A percentile compares a stretch with the other conserved stretches of the same genome.
phyloP scores from a whole-genome alignment of 2,113 vertebrate species.

The Ceyx cyanopectus region DNA sequence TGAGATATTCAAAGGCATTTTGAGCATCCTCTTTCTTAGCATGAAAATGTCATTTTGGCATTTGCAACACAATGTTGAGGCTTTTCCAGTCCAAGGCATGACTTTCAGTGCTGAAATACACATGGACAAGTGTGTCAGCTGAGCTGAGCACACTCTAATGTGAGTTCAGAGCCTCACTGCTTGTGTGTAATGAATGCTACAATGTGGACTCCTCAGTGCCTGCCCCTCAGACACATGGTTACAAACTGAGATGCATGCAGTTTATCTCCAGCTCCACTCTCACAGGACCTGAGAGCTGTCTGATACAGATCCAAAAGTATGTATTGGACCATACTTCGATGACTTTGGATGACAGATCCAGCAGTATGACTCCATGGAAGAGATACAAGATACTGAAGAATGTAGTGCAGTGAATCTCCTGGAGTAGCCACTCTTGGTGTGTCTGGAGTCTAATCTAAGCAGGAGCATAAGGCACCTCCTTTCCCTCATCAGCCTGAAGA shows the following conservation, averaged over 20 bases:
- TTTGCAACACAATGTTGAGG: neutral
- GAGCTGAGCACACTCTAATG: neutral
- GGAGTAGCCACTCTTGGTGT: neutral
- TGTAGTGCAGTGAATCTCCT: neutral
- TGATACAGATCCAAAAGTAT: neutral
- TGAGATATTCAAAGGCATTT: neutral
- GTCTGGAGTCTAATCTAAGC: neutral
- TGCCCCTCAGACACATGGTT: neutral
- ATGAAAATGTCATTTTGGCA: neutral
- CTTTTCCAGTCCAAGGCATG: neutral
- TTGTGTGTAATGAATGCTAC: neutral
- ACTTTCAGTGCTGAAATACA: neutral
- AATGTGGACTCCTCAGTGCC: neutral
- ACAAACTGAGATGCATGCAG: rapidly evolving
- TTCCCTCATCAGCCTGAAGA: neutral
- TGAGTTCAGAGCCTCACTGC: neutral
- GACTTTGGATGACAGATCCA: neutral
- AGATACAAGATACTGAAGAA: neutral
- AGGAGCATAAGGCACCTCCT: neutral
- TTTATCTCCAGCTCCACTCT: neutral
- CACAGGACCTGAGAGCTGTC: neutral
- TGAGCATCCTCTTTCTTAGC: neutral
- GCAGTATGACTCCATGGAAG: neutral
- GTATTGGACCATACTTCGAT: neutral
- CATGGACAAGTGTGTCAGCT: neutral